Base-by-base conservation (phyloP, 2,888 invertebrate genomes). In the Rambutsinella grinnellia region DNA sequence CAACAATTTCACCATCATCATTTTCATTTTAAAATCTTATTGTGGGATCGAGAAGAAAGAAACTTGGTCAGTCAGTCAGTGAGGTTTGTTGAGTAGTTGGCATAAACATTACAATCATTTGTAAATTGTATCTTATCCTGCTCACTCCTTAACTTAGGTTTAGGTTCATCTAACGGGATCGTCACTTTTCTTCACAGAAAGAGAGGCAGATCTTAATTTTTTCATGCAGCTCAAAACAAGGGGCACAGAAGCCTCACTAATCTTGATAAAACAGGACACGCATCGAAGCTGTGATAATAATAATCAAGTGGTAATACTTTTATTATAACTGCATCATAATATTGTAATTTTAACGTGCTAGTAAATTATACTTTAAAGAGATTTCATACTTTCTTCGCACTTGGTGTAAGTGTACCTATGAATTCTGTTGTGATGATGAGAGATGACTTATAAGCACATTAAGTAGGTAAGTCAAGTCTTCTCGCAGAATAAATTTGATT, bases 221-320 rank as follows among this genome's bases (percentile, higher is more conserved):
- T 36, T 36, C 36, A 36, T 36, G 13, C 61, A 62, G 47, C 46
- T 19, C 51, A 56, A 21, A 6, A 13, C 56, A 51, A 19, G 27
- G 51, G 26, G 28, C 44, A 70, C 62, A 62, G 71, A 65, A 71
- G 71, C 65, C 63, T 60, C 46, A 60, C 66, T 72, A 60, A 66
- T 72, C 65, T 72, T 72, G 72, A 72, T 72, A 72, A 72, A 72
- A 19, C 72, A 72, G 72, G 72, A 66, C 72, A 72, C 60, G 60
- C 66, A 72, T 72, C 23, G 19, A 49, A 66, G 60, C 23, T 66
- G 27, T 66, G 71, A 58, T 65, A 44, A 57, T 67, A 47, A 67
- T n/a, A 36, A 36, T 36, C 36, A 36, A 57, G 44, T 49, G 63
- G 62, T 63, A 63, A 70, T 63, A 47, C 56, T 36, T 49, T 57